Evolutionary conservation across 1,140 invertebrate genomes (phyloP), one percentile per base, ranked within the genome.

Genomic region (Polyergus mexicanus): DNA sequence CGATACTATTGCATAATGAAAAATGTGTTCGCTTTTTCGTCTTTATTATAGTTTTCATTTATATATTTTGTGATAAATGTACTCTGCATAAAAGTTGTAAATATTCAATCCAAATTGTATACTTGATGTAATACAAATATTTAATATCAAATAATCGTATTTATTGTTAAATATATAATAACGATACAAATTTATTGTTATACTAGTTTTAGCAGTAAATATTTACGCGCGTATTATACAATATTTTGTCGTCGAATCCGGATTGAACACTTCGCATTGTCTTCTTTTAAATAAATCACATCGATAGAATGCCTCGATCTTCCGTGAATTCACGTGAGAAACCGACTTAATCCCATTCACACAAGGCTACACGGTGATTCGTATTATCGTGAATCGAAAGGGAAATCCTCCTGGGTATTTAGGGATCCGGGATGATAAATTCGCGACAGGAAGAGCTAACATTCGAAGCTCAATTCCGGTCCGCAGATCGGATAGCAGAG

Each of bases 391-490:
- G 32, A 47, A 54, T 68, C 38, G 75, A 80, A 58, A 56, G 11
- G 76, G 41, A 68, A 66, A 88, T 60, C 84, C 80, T 44, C 28
- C 19, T n/a, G 51, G 60, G 69, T 60, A 78, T 71, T 38, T 58
- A 28, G 65, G 19, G 10, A 85, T 56, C 35, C 51, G 7, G 47
- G 22, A 86, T 77, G 84, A 89, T 89, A 89, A 89, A 89, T 77
- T 83, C 69, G 56, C 41, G 32, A 16, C 32, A 78, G 87, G 72
- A 86, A 89, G 65, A 60, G 60, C 65, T 62, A 51, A 81, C 84
- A 86, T 86, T 81, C 76, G 81, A 28, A 22, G 41, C 25, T 35
- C 41, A 22, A 56, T 86, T 86, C 84, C 77, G 76, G 63, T 81
- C 25, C n/a, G 65, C n/a, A 2, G 41, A 77, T 35, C 19, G 75